Conservation (phyloP, 92 coral and sea anemone species). For the Phenganax subtilis region DNA sequence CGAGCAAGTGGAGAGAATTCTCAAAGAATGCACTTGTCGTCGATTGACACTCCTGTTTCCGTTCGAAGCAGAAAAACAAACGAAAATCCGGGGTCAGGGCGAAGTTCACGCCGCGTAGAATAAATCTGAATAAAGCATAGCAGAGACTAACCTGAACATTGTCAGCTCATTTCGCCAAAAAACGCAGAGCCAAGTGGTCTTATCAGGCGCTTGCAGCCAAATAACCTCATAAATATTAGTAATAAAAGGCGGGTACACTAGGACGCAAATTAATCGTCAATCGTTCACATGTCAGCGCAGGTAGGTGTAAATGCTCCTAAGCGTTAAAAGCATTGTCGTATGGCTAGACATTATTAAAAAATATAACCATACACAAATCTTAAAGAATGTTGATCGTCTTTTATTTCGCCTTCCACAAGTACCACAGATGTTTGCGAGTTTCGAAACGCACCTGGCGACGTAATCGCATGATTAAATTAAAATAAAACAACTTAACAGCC, state of each 20-base stretch:
- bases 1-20: constrained; percentile 6
- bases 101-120: constrained; percentile 24
- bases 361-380: neutral
- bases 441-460: constrained; percentile 6
- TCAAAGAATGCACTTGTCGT: constrained; percentile 36
- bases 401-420: constrained; percentile 23
- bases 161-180: neutral
- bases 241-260: constrained; percentile 10
- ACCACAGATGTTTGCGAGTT: neutral
- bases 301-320: constrained; percentile 40
- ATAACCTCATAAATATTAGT: constrained; percentile 2
- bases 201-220: constrained; percentile 16
- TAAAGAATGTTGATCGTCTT: neutral
- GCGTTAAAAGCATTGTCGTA: constrained; percentile 34
- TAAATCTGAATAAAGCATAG: neutral
- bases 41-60: constrained; percentile 38
- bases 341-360: constrained; percentile 29
- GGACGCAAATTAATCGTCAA: constrained; percentile 42
- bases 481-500: neutral
- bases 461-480: neutral
- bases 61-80: constrained; percentile 6
- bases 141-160: constrained; percentile 3
- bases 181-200: neutral
- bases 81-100: constrained; percentile 18
- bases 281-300: constrained; percentile 47